These are phyloP conservation scores for Mactra quadrangularis DNA, from an alignment of 1,140 invertebrate species.

Conservation along the genomic window DNA sequence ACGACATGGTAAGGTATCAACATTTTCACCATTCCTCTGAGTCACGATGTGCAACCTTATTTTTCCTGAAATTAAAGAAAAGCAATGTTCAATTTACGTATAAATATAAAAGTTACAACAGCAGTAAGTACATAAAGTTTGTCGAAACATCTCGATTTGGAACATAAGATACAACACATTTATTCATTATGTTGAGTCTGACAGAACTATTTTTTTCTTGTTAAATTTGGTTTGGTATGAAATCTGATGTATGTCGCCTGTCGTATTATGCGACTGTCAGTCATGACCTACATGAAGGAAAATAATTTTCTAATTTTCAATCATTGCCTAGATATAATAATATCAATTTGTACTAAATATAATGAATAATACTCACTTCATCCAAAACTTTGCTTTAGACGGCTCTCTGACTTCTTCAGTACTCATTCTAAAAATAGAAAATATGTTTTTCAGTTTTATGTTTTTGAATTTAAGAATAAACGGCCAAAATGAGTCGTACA, in stretches of 20 bases:
- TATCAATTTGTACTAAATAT: too few species aligned
- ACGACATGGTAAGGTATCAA: too few species aligned
- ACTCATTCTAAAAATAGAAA: not conserved
- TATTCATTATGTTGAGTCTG: not conserved
- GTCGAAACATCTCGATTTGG: not conserved
- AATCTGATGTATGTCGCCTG: not conserved
- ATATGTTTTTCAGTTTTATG: not conserved
- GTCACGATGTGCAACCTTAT: conserved; percentile 7
- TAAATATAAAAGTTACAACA: not conserved
- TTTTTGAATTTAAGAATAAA: not conserved
- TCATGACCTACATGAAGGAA: too few species aligned
- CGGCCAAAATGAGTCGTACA: too few species aligned
- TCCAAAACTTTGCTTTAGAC: not conserved
- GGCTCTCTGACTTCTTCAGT: not conserved
- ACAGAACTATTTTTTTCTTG: not conserved
- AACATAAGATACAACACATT: not conserved
- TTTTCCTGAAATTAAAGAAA: conserved; percentile 7
- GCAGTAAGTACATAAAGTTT: not conserved
- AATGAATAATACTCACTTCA: conserved; percentile 17
- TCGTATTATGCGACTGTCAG: not conserved
- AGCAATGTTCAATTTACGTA: not conserved
- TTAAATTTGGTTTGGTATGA: not conserved
- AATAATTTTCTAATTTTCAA: too few species aligned
- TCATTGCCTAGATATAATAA: too few species aligned
- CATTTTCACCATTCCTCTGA: not conserved